These are phyloP conservation scores for Clarias batrachus DNA, from an alignment of 2,113 vertebrate genomes.

Conservation along the genomic window DNA sequence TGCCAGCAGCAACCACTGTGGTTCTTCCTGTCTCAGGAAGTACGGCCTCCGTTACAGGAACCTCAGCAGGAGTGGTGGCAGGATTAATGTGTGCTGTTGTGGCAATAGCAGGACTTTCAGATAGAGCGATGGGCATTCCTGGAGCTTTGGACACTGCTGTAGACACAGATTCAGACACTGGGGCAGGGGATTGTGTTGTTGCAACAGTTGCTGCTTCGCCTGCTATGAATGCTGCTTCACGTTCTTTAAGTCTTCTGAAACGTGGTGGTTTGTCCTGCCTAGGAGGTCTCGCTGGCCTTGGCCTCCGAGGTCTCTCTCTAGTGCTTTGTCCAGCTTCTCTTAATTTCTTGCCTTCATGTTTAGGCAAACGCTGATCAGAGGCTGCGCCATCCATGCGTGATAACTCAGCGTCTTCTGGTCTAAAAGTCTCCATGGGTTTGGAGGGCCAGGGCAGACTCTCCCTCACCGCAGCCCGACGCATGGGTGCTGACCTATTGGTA, in stretches of 20 bases:
- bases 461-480: constrained; percentile 78
- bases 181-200: not conserved
- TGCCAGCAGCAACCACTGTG: constrained; percentile 74
- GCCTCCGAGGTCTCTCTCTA: constrained; percentile 87
- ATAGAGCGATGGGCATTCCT: constrained; percentile 67
- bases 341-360: constrained; percentile 82
- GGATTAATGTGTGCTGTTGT: not conserved
- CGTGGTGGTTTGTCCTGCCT: constrained; percentile 96
- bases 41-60: constrained; percentile 16
- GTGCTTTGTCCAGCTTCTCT: constrained; percentile 83
- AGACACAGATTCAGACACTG: constrained; percentile 58
- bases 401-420: constrained; percentile 70
- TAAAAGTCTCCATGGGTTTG: constrained; percentile 82
- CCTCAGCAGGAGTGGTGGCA: constrained; percentile 30
- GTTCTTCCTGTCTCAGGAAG: constrained; percentile 52
- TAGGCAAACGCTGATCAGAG: constrained; percentile 78
- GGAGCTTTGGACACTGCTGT: constrained; percentile 69
- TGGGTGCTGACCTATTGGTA: constrained; percentile 79
- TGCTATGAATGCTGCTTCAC: constrained; percentile 78
- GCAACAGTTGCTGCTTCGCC: constrained; percentile 55
- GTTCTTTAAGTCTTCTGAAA: constrained; percentile 90
- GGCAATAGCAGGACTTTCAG: constrained; percentile 43
- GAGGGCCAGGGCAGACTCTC: constrained; percentile 91
- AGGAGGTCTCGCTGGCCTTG: constrained; percentile 90
- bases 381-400: constrained; percentile 58